Base-by-base conservation (phyloP, 2,888 invertebrate species). In the Chloroclystis v-ata region DNA sequence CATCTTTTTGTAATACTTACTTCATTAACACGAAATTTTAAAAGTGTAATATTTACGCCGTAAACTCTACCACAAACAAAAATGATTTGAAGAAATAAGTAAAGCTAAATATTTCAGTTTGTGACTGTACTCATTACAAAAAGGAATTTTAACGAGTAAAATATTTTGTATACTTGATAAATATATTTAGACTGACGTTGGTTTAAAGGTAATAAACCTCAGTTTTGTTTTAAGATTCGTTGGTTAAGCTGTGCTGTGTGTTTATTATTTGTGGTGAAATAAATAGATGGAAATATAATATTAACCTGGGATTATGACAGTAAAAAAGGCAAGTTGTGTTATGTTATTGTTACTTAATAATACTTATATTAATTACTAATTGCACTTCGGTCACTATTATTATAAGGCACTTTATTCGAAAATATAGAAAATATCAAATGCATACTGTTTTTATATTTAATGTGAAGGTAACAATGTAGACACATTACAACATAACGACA, bases 61-160 rank as follows among this genome's bases (percentile, higher is more conserved):
- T n/a, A n/a, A n/a, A n/a, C n/a, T n/a, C n/a, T n/a, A n/a, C n/a
- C n/a, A n/a, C n/a, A n/a, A n/a, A n/a, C n/a, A n/a, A n/a, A n/a
- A n/a, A n/a, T n/a, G n/a, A n/a, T n/a, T n/a, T n/a, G n/a, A n/a
- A n/a, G n/a, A n/a, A 4, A 20, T 16, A 33, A 14, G 6, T 16
- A n/a, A 13, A 32, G 4, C n/a, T 4, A 2, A 6, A 32, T 13
- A 32, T 32, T 12, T 32, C 14, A 24, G 8, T 16, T 32, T 44
- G 41, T 14, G 28, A 45, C 14, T 28, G 13, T 12, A 11, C 13
- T 40, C 11, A 13, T 28, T 38, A 35, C 42, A 16, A 28, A 38
- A 42, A 49, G 38, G 33, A 7, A 45, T 45, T 45, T 49, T 33
- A 44, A 28, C 12, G 28, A 46, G 7, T 38, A 10, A 44, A 37